Base-by-base conservation (phyloP, 2,797 vertebrate species). In the Gallirallus australis region DNA sequence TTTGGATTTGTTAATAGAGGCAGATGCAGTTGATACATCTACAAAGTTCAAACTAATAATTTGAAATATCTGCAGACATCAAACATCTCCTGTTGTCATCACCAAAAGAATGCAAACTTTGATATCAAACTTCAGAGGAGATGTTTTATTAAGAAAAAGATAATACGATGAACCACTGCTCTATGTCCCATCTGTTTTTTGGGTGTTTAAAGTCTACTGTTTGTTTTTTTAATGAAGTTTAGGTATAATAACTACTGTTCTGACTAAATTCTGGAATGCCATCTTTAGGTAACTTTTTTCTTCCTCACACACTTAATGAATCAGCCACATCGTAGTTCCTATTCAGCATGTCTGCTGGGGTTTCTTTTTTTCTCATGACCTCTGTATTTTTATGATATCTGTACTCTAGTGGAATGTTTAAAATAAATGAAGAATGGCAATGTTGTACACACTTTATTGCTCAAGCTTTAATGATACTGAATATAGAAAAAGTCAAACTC, bases 21-120 rank as follows among this genome's bases (percentile, higher is more conserved):
- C 88, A 94, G 85, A 72, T 96, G 83, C 68, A 82, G 77, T 82
- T 52, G 73, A 70, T 61, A 21, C 0, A 2, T 71, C 35, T 84
- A 23, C 64, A 40, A 30, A 89, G 60, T 82, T 96, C 76, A 91
- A 70, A 83, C 31, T 54, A 72, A 39, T 90, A 13, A 73, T 94
- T 87, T 73, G 63, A 93, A 92, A 77, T 96, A 93, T 20, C 54
- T 96, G 5, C 54, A 52, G 76, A 90, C 65, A 91, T 97, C 33
- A 95, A 89, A 93, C 63, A 80, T 75, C 61, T 94, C 30, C 53
- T 68, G 20, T 37, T 90, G 15, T 80, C 42, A 54, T 81, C 69
- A 72, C 70, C 45, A 77, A 87, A 96, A 93, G 86, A 96, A 93
- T 63, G 37, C 30, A 82, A 73, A 95, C 72, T 95, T 96, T 82